Conservation (phyloP, 2,888 invertebrate genomes). For the Ernsta delagoae region DNA sequence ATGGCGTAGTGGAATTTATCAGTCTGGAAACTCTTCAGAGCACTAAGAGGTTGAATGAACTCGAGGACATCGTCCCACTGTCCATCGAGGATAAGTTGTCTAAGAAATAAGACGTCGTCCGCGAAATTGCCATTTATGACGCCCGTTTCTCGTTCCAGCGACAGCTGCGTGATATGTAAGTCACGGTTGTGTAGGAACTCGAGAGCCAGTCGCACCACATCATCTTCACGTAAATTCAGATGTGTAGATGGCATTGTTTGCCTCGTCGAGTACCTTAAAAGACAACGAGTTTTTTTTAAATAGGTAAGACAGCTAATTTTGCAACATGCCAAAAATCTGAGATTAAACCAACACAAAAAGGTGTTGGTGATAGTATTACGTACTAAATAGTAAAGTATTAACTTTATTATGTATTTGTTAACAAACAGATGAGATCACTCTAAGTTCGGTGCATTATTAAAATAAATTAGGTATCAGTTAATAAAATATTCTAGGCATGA, state of each 20-base stretch:
- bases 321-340: not conserved
- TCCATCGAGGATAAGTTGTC: slow-evolving; percentile 97
- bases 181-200: slow-evolving; percentile 96
- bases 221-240: slow-evolving; percentile 94
- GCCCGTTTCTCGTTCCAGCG: slow-evolving; percentile 97
- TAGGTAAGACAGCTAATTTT: not conserved
- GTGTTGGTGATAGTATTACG: too few relatives aligned
- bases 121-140: slow-evolving; percentile 97
- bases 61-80: slow-evolving; percentile 99
- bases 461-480: not conserved
- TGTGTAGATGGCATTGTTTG: slow-evolving; percentile 91
- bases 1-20: slow-evolving; percentile 94
- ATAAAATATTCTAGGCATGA: not conserved
- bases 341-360: not conserved
- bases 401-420: too few relatives aligned
- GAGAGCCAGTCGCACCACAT: slow-evolving; percentile 92
- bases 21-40: slow-evolving; percentile 92
- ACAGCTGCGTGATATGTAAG: slow-evolving; percentile 95
- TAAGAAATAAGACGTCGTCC: slow-evolving; percentile 96
- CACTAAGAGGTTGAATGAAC: slow-evolving; percentile 96
- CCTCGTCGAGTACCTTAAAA: slow-evolving; percentile 53
- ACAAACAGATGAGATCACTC: not conserved
- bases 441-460: not conserved
- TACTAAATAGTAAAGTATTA: too few relatives aligned
- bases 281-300: slow-evolving; percentile 39